Percentiles rank a stretch among this genome's conserved stretches.
Evolutionary conservation across 2,797 vertebrate genomes (phyloP).

Genomic region (Chelidonichthys spinosus): DNA sequence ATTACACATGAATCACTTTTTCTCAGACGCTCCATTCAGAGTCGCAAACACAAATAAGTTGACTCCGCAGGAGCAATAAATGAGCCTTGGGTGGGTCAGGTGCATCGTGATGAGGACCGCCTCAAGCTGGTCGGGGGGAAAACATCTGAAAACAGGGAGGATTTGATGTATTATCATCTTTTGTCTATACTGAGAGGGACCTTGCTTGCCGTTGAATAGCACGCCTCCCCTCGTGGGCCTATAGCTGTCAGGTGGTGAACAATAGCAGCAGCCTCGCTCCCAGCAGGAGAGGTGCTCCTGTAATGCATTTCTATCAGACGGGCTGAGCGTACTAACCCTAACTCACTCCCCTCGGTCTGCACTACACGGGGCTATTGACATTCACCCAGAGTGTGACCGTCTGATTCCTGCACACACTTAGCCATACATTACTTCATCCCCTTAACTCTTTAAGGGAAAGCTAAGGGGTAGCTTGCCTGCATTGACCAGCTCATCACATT

Average conservation of each 20-base stretch:
- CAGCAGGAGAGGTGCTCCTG: slow-evolving; percentile 71
- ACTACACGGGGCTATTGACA: slow-evolving; percentile 60
- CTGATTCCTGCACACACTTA: slow-evolving; percentile 71
- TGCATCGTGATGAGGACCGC: slow-evolving; percentile 38
- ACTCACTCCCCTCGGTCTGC: slow-evolving; percentile 67
- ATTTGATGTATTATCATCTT: slow-evolving; percentile 68
- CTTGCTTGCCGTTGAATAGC: slow-evolving; percentile 58
- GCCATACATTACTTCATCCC: slow-evolving; percentile 69
- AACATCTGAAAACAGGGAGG: slow-evolving; percentile 50
- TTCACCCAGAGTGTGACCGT: slow-evolving; percentile 61
- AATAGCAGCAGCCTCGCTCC: slow-evolving; percentile 72
- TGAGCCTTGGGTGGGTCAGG: slow-evolving; percentile 52
- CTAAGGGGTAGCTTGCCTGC: slow-evolving; percentile 29
- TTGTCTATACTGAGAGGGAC: slow-evolving; percentile 69
- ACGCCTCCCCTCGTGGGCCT: slow-evolving; percentile 52
- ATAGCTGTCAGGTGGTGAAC: slow-evolving; percentile 73
- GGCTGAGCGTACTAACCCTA: slow-evolving; percentile 70
- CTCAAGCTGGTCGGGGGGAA: slow-evolving; percentile 41
- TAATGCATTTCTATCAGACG: slow-evolving; percentile 81
- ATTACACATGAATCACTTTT: slow-evolving; percentile 57
- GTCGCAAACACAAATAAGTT: slow-evolving; percentile 28
- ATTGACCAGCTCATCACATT: slow-evolving; percentile 77
- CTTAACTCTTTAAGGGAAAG: slow-evolving; percentile 63
- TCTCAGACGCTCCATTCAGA: slow-evolving; percentile 45
- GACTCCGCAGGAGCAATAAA: slow-evolving; percentile 49